These are phyloP conservation scores for Hippocampus guttulatus DNA, from an alignment of 2,113 vertebrate genomes.

Conservation along the genomic window DNA sequence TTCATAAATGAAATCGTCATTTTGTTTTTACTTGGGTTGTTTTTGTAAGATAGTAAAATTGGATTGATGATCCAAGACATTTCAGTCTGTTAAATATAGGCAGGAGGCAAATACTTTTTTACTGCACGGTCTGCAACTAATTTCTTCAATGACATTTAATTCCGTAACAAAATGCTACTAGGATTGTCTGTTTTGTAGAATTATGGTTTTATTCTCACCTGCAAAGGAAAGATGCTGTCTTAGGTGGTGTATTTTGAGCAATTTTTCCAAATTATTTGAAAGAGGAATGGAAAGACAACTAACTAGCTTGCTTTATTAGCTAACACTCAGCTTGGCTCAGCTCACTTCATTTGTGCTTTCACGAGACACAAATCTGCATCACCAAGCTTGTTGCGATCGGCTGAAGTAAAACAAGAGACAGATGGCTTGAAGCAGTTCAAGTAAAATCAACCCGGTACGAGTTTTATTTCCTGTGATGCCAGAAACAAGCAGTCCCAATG, in stretches of 20 bases:
- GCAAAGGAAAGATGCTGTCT: not conserved
- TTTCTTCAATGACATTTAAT: not conserved
- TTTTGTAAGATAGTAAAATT: not conserved
- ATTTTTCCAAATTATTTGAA: conserved; percentile 22
- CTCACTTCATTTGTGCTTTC: conserved; percentile 28
- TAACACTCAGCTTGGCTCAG: conserved; percentile 28
- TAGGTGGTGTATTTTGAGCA: not conserved
- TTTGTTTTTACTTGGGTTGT: not conserved
- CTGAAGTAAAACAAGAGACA: conserved; percentile 55
- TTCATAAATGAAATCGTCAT: not conserved
- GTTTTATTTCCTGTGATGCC: conserved; percentile 32
- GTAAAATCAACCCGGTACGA: conserved; percentile 33
- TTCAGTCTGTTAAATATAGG: not conserved
- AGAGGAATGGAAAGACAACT: conserved; percentile 24
- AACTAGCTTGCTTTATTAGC: conserved; percentile 3
- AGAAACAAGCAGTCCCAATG: conserved; percentile 32
- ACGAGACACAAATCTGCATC: conserved; percentile 37
- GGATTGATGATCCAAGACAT: not conserved
- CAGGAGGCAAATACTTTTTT: too few species aligned
- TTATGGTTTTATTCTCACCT: not conserved
- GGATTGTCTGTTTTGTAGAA: not conserved
- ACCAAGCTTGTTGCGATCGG: conserved; percentile 38
- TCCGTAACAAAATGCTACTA: too few species aligned
- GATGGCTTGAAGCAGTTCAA: conserved; percentile 57
- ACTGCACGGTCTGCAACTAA: not conserved